Percentiles rank a stretch among this genome's conserved stretches.
Evolutionary conservation across 2,797 vertebrate species (phyloP).

Genomic region (Helicolenus hilgendorfi): DNA sequence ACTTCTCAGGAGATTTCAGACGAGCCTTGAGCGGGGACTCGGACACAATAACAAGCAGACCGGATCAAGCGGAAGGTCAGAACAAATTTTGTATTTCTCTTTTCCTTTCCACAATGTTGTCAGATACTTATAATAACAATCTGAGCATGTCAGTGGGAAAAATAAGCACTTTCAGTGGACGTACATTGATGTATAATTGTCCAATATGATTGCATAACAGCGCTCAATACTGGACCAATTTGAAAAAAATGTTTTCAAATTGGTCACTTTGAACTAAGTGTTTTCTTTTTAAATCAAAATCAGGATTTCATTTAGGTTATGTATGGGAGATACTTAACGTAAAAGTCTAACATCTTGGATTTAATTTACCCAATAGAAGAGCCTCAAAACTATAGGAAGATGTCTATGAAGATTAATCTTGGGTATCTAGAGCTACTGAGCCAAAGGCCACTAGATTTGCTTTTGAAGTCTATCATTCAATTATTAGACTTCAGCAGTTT

Average conservation of each 20-base stretch:
- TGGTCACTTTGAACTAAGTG: not conserved
- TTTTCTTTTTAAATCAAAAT: not conserved
- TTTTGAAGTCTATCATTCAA: not conserved
- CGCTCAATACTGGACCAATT: not conserved
- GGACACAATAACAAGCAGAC: not conserved
- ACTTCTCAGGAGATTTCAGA: no score
- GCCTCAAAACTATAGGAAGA: no score
- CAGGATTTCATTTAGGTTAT: not conserved
- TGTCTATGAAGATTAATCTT: no score
- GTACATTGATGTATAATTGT: not conserved
- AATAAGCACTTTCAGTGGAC: not conserved
- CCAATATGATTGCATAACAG: no score
- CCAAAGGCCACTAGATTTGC: not conserved
- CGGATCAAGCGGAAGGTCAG: not conserved
- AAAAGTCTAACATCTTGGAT: no score
- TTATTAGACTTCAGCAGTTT: not conserved
- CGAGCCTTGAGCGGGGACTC: no score
- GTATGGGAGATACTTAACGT: not conserved
- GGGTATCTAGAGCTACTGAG: not conserved
- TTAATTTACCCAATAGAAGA: no score
- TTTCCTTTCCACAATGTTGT: not conserved
- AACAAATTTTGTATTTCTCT: fast-evolving
- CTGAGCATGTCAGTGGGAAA: not conserved
- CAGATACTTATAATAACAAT: no score
- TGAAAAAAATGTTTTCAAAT: not conserved